These are phyloP conservation scores for Anagrus nilaparvatae DNA, from an alignment of 1,140 invertebrate species.

Conservation along the genomic window DNA sequence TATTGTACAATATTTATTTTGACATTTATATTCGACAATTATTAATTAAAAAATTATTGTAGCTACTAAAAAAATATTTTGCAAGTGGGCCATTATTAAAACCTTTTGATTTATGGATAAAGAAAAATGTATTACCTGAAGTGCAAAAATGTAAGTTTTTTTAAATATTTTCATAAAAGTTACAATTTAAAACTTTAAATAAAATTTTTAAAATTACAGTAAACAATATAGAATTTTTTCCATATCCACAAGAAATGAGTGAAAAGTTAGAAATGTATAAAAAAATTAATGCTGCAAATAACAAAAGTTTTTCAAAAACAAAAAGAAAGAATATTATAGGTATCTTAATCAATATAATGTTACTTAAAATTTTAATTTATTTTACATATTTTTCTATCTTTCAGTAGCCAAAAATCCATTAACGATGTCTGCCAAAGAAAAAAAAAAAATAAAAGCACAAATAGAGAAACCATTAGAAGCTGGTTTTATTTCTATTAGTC, in stretches of 20 bases:
- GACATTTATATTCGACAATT: too few species aligned
- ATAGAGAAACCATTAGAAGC: conserved; percentile 7
- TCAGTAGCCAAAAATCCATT: too few species aligned
- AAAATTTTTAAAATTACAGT: conserved; percentile 20
- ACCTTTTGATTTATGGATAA: conserved; percentile 27
- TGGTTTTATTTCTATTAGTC: conserved; percentile 23
- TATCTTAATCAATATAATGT: not conserved
- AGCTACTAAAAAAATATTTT: conserved; percentile 21
- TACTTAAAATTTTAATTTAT: not conserved
- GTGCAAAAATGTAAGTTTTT: conserved; percentile 16
- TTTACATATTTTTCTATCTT: not conserved
- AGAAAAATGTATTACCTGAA: conserved; percentile 17
- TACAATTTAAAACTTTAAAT: not conserved
- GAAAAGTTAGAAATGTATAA: conserved; percentile 23
- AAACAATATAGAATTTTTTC: conserved; percentile 25
- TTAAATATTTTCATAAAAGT: too few species aligned
- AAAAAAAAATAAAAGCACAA: conserved; percentile 19
- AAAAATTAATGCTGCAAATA: conserved; percentile 20
- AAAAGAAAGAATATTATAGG: conserved; percentile 20
- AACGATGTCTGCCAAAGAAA: too few species aligned
- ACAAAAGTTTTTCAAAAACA: too few species aligned
- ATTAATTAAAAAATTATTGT: too few species aligned
- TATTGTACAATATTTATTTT: too few species aligned
- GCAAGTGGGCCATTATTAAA: conserved; percentile 19
- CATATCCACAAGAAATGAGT: conserved; percentile 25